phyloP scores from a whole-genome alignment of 2,888 invertebrate species.

The Gryllus longicercus region DNA sequence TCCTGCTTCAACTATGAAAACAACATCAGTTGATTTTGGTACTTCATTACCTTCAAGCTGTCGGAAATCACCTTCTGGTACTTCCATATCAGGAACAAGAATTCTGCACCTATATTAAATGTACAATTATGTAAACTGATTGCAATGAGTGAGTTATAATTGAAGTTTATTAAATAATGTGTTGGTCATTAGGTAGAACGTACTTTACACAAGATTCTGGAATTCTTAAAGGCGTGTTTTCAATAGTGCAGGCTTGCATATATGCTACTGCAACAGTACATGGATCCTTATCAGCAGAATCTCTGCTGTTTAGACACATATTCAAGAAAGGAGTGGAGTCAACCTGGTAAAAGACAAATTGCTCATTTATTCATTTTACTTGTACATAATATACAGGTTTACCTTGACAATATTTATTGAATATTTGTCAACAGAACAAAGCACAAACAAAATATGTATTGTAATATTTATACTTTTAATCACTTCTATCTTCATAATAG shows the following conservation, averaged over 20 bases:
- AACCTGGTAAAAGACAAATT: slow-evolving; percentile 41
- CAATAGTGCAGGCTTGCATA: slow-evolving; percentile 69
- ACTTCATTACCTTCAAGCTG: slow-evolving; percentile 57
- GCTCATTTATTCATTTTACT: background rate
- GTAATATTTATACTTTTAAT: too few species aligned
- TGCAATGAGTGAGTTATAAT: background rate
- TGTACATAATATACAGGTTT: too few species aligned
- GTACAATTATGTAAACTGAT: background rate
- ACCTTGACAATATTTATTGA: too few species aligned
- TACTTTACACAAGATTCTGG: slow-evolving; percentile 78
- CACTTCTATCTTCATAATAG: too few species aligned
- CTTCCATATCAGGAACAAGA: slow-evolving; percentile 38
- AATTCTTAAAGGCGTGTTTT: slow-evolving; percentile 72
- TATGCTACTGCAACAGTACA: slow-evolving; percentile 80
- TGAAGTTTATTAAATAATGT: background rate
- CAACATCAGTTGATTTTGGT: slow-evolving; percentile 74
- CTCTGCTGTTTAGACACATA: slow-evolving; percentile 46
- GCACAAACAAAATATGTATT: too few species aligned
- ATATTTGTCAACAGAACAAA: too few species aligned
- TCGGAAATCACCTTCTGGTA: slow-evolving; percentile 70
- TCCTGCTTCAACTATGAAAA: slow-evolving; percentile 85
- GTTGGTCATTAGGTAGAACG: slow-evolving; percentile 45
- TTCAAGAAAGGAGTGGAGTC: slow-evolving; percentile 46
- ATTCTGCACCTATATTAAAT: background rate
- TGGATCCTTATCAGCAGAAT: slow-evolving; percentile 50